phyloP scores from a whole-genome alignment of 1,140 invertebrate species.

The Bacillus rossius region DNA sequence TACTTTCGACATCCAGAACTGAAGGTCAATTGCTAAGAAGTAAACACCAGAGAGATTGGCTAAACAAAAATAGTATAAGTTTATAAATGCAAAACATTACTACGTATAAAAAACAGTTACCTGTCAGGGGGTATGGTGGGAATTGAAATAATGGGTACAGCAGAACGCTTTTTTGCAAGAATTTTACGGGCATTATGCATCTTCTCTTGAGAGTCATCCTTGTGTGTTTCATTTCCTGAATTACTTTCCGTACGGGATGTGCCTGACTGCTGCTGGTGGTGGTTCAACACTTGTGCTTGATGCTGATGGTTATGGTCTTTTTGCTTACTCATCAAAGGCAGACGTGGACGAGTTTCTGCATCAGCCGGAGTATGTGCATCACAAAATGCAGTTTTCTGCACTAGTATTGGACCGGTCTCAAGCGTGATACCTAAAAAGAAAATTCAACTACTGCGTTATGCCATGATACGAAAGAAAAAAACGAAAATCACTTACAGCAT shows the following conservation, averaged over 20 bases:
- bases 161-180: slow-evolving; percentile 78
- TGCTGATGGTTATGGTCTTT: no score
- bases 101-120: slow-evolving; percentile 27
- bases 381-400: slow-evolving; percentile 95
- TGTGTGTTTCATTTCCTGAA: slow-evolving; percentile 24
- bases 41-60: no score
- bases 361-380: slow-evolving; percentile 88
- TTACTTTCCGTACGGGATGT: slow-evolving; percentile 39
- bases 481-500: no score
- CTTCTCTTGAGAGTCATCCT: slow-evolving; percentile 45
- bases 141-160: slow-evolving; percentile 86
- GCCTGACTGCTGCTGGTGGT: slow-evolving; percentile 30
- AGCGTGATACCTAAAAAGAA: slow-evolving; percentile 1
- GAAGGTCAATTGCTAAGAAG: no score
- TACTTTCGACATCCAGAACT: no score
- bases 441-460: no score
- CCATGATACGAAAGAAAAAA: no score
- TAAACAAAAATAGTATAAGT: neutral
- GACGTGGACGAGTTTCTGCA: slow-evolving; percentile 40
- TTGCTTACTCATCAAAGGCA: slow-evolving; percentile 1
- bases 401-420: slow-evolving; percentile 61
- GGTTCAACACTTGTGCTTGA: neutral
- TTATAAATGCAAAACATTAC: no score
- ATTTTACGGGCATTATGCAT: slow-evolving; percentile 75
- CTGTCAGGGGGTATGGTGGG: slow-evolving; percentile 88